phyloP scores from a whole-genome alignment of 1,140 invertebrate species.

The Drosophila triauraria region DNA sequence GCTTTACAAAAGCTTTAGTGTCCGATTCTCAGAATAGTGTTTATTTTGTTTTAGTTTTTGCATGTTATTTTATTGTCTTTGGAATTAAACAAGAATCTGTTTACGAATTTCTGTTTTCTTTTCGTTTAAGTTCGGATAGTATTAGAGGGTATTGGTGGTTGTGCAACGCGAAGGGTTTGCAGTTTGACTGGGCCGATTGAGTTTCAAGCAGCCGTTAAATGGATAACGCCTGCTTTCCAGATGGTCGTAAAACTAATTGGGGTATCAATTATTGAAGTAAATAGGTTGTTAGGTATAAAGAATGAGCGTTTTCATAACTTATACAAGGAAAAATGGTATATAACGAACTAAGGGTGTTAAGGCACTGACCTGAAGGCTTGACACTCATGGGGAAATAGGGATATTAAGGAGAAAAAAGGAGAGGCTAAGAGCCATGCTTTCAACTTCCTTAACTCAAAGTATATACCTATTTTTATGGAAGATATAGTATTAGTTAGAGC shows the following conservation, averaged over 20 bases:
- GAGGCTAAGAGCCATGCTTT: no score
- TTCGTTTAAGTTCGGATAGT: not conserved
- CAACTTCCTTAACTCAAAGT: no score
- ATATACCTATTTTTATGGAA: no score
- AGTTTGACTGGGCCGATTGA: not conserved
- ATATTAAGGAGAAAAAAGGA: no score
- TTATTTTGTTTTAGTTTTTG: conserved; percentile 11
- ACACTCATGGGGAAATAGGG: no score
- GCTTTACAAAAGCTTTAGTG: not conserved
- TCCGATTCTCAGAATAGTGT: not conserved
- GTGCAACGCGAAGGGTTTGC: not conserved
- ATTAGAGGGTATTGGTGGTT: not conserved
- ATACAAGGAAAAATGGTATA: no score
- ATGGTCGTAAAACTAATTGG: conserved; percentile 10
- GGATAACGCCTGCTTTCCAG: conserved; percentile 1
- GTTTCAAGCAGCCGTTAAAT: conserved; percentile 3
- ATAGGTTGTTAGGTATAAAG: not conserved
- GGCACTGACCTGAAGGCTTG: no score
- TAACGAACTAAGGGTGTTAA: no score
- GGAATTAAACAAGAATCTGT: not conserved
- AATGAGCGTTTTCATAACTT: not conserved
- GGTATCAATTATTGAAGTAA: not conserved
- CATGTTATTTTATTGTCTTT: conserved; percentile 1
- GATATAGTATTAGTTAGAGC: no score
- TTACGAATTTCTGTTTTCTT: conserved; percentile 5